Conservation (phyloP, 2,888 invertebrate genomes). For the Alsophila aescularia region DNA sequence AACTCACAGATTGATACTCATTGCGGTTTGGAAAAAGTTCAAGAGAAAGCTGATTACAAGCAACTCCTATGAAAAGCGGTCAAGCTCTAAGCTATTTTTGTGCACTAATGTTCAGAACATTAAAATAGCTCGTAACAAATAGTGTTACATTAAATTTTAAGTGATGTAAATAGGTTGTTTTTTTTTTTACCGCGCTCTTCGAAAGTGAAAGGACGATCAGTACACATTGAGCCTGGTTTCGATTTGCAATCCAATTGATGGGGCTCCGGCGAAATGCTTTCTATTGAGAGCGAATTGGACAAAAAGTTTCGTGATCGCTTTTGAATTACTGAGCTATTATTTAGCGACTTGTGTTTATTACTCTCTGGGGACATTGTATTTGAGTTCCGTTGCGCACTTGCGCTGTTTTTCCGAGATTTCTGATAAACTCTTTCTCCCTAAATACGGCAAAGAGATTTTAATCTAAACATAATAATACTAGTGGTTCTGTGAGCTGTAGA, state of each 20-base stretch:
- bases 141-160: conserved; percentile 34
- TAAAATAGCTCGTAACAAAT: conserved; percentile 35
- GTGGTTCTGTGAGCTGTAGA: too few species aligned
- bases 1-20: too few species aligned
- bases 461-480: too few species aligned
- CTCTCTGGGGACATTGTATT: conserved; percentile 5
- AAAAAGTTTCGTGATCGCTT: conserved; percentile 48
- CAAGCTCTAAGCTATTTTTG: too few species aligned
- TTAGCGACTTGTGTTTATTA: conserved; percentile 32
- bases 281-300: conserved; percentile 45
- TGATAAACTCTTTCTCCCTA: background rate
- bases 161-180: conserved; percentile 26
- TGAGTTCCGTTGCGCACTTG: too few species aligned
- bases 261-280: conserved; percentile 51
- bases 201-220: conserved; percentile 64
- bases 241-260: conserved; percentile 43
- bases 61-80: too few species aligned
- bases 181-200: conserved; percentile 34
- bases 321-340: conserved; percentile 46
- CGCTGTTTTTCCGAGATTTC: background rate
- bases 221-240: conserved; percentile 48
- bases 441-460: too few species aligned
- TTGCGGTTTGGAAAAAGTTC: too few species aligned
- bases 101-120: conserved; percentile 5
- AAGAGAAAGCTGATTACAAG: too few species aligned